A percentile compares a stretch with the other conserved stretches of the same genome.
Conservation (phyloP, 2,888 invertebrate species). For the Dexiosoma caninum region DNA sequence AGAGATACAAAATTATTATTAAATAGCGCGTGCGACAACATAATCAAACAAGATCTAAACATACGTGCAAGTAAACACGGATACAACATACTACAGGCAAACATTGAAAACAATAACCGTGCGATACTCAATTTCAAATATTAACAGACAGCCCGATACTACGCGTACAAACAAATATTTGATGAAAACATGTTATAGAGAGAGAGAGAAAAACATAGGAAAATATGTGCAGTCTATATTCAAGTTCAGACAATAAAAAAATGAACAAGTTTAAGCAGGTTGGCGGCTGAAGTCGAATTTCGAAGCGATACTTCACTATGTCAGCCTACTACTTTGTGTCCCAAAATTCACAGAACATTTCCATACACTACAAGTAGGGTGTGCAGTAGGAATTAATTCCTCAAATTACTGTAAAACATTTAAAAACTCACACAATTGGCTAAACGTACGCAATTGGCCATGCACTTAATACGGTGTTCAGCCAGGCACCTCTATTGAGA, state of each 20-base stretch:
- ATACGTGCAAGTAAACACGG: conserved; percentile 40
- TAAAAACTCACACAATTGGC: conserved; percentile 53
- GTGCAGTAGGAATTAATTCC: neutral
- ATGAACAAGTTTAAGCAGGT: neutral
- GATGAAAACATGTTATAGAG: conserved; percentile 10
- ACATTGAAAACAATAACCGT: conserved; percentile 64
- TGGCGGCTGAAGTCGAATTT: neutral
- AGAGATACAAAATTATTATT: conserved; percentile 65
- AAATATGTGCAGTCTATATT: neutral
- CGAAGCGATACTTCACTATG: neutral
- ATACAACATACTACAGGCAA: conserved; percentile 33
- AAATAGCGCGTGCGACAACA: conserved; percentile 76
- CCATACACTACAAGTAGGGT: neutral
- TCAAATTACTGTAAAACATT: conserved; percentile 42
- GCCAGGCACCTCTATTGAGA: too few species aligned
- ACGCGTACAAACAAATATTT: conserved; percentile 67
- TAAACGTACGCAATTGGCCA: too few species aligned
- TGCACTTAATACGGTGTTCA: too few species aligned
- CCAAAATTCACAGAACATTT: neutral
- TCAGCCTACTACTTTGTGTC: neutral
- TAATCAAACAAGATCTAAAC: conserved; percentile 73
- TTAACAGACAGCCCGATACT: conserved; percentile 10
- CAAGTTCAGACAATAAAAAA: neutral
- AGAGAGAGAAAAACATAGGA: neutral
- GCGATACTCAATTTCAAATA: conserved; percentile 42